Evolutionary conservation across 2,113 vertebrate genomes (phyloP), one percentile per base, ranked within the genome.

Genomic region (Tauraco erythrolophus): DNA sequence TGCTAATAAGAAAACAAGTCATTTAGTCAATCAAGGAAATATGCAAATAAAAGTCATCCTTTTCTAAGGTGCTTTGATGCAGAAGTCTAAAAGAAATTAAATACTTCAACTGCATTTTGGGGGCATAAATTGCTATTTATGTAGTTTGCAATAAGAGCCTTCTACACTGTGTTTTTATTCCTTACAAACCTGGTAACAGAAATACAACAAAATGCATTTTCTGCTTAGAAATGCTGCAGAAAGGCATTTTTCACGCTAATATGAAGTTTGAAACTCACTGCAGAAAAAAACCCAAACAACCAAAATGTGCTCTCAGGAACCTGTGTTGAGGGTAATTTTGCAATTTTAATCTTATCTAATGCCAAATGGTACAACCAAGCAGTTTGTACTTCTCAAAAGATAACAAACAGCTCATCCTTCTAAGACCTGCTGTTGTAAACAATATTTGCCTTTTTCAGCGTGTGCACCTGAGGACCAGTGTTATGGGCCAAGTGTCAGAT

Each of bases 1-100:
- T 84, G 87, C 57, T 96, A 96, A 97, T 92, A 88, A 81, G 80
- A 78, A 95, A 96, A 96, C 92, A 95, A 95, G 80, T 88, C 7
- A 94, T 95, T 96, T 92, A 94, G 75, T 97, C 94, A 96, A 96
- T 97, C 96, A 97, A 95, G 88, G 65, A 93, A 95, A 97, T 94
- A 97, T 96, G 94, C 92, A 97, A 98, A 97, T 96, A 97, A 94
- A 97, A 95, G 21, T 4, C 83, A 91, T 94, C 89, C 89, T 79
- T 93, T 88, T 94, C 48, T 92, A 85, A 93, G 62, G 66, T 91
- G 50, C 78, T 96, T 78, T 96, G 69, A 91, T 58, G 83, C 12
- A 85, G 37, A 91, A 96, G 58, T 61, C 77, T 84, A 62, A 83
- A 91, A 91, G 46, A 89, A 91, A 90, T 92, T 57, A 84, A 94